These are phyloP conservation scores for Phylloscopus trochilus DNA, from an alignment of 2,113 vertebrate species.

Conservation along the genomic window DNA sequence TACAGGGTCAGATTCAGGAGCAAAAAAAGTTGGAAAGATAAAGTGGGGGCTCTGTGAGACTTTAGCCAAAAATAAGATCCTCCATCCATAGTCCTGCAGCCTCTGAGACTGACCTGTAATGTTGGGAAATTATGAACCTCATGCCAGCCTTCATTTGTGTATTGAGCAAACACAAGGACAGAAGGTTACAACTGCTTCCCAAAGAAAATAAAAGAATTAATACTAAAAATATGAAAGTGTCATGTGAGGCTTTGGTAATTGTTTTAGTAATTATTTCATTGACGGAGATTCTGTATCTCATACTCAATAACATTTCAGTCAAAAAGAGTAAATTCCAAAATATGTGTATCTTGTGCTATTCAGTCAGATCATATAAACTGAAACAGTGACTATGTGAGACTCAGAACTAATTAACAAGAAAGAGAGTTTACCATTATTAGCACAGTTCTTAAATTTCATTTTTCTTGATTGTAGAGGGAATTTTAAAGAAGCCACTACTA, in stretches of 20 bases:
- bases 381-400: neutral
- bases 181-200: neutral
- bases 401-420: neutral
- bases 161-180: neutral
- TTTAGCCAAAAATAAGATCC: slow-evolving; percentile 1
- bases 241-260: neutral
- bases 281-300: neutral
- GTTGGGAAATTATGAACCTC: neutral
- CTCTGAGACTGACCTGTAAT: neutral
- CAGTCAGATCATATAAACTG: neutral
- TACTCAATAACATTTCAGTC: neutral
- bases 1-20: neutral
- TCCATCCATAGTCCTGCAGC: neutral
- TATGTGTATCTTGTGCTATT: neutral
- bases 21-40: slow-evolving; percentile 2
- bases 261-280: neutral
- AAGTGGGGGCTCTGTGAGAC: neutral
- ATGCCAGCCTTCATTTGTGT: neutral
- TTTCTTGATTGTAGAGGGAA: neutral
- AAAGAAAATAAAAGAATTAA: neutral
- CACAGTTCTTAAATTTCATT: neutral
- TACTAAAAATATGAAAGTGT: neutral
- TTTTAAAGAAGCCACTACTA: neutral
- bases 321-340: neutral
- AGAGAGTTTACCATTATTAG: neutral